phyloP scores from a whole-genome alignment of 2,113 vertebrate species.

The Australoheros scitulus region DNA sequence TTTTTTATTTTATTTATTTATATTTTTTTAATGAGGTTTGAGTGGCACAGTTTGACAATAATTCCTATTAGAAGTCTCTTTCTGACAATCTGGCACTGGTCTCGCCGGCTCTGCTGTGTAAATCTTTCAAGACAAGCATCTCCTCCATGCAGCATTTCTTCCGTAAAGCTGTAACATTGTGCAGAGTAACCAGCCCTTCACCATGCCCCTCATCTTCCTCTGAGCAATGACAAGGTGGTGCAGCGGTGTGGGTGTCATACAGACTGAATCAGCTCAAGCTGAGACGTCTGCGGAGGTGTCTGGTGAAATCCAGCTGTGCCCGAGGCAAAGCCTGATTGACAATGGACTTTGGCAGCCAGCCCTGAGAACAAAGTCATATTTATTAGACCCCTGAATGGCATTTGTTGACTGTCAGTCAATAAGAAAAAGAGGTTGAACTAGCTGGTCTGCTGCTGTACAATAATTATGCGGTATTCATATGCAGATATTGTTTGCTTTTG shows the following conservation, averaged over 20 bases:
- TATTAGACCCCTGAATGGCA: not conserved
- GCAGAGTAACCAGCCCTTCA: not conserved
- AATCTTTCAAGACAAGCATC: not conserved
- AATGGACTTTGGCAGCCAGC: slow-evolving; percentile 83
- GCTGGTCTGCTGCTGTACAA: not conserved
- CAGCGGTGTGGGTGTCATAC: not conserved
- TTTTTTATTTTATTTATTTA: too few relatives aligned
- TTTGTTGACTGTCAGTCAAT: not conserved
- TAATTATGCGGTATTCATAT: not conserved
- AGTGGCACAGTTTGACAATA: slow-evolving; percentile 34
- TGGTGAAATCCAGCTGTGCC: slow-evolving; percentile 81
- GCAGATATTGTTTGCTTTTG: not conserved
- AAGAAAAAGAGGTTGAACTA: not conserved
- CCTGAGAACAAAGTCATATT: slow-evolving; percentile 62
- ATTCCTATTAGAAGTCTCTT: slow-evolving; percentile 62
- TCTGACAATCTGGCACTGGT: slow-evolving; percentile 10
- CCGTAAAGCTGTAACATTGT: not conserved
- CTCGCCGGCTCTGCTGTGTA: not conserved
- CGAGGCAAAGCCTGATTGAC: slow-evolving; percentile 77
- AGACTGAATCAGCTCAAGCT: slow-evolving; percentile 31
- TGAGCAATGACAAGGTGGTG: slow-evolving; percentile 1
- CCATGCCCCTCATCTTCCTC: not conserved
- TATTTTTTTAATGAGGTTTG: slow-evolving; percentile 39
- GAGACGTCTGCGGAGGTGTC: slow-evolving; percentile 75
- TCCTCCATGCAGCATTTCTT: not conserved